These are phyloP conservation scores for Sterna hirundo DNA, from an alignment of 2,113 vertebrate species.

Conservation along the genomic window DNA sequence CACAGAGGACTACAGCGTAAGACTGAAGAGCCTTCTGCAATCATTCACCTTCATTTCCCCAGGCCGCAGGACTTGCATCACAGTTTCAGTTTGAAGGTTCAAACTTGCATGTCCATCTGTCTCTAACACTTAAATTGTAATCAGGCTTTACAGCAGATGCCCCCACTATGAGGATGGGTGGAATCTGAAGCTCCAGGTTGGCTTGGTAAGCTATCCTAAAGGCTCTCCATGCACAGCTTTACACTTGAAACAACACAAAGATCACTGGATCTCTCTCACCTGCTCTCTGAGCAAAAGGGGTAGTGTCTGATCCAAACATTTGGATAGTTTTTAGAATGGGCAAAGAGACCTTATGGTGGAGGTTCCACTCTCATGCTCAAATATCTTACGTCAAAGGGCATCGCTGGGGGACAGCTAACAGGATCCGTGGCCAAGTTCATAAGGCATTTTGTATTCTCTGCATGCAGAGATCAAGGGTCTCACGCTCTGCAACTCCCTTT, in stretches of 20 bases:
- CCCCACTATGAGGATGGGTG: not conserved
- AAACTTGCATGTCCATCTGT: not conserved
- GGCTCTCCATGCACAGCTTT: not conserved
- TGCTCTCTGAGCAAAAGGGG: not conserved
- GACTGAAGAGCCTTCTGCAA: not conserved
- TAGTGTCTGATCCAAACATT: not conserved
- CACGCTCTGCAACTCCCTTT: not conserved
- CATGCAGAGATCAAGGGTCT: not conserved
- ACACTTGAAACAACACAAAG: not conserved
- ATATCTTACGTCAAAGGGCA: not conserved
- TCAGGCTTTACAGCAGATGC: not conserved
- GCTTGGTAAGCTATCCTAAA: not conserved
- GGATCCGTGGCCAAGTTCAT: not conserved
- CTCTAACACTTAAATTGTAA: not conserved
- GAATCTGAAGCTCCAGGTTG: not conserved
- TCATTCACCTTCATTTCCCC: not conserved
- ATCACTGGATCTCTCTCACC: not conserved
- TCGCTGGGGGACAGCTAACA: not conserved
- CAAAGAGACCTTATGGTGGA: not conserved
- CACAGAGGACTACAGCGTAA: not conserved
- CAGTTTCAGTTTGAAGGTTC: not conserved
- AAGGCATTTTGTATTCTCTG: not conserved
- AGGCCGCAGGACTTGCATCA: not conserved
- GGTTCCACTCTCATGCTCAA: not conserved
- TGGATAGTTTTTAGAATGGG: not conserved